Evolutionary conservation across 64 coral and sea anemone species (phyloP).

Genomic region (Montipora cactus): DNA sequence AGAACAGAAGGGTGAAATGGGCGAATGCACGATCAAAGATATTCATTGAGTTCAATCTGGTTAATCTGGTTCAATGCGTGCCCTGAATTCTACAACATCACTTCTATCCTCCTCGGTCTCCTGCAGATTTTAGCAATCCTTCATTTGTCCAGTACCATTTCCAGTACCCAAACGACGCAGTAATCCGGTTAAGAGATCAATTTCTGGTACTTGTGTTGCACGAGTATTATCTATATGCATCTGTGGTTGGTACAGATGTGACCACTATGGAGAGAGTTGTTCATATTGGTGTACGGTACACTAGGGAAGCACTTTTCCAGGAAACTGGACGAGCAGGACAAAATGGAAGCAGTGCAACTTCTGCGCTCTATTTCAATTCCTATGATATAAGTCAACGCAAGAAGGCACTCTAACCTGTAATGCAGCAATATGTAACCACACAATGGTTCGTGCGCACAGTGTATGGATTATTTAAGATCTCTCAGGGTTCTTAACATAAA

Average conservation of each 20-base stretch:
- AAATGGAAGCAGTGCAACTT: conserved; percentile 34
- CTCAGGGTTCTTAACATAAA: no score
- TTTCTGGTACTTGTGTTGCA: conserved; percentile 10
- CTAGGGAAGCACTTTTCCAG: conserved; percentile 61
- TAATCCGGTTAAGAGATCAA: conserved; percentile 1
- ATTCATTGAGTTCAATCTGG: no score
- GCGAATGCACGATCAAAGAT: no score
- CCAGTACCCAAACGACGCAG: conserved; percentile 22
- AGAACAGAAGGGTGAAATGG: no score
- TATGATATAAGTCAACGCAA: conserved; percentile 59
- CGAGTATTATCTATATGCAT: conserved; percentile 51
- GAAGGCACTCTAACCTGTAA: not conserved
- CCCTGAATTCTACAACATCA: no score
- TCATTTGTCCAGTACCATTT: conserved; percentile 63
- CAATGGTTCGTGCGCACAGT: no score
- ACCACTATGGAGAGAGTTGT: conserved; percentile 27
- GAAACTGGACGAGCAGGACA: conserved; percentile 51
- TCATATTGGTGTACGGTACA: conserved; percentile 57
- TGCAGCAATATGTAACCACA: no score
- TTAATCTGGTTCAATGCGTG: no score
- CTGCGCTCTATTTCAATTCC: conserved; percentile 53
- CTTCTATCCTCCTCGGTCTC: conserved; percentile 20
- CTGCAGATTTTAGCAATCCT: conserved; percentile 13
- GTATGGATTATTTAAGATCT: no score
- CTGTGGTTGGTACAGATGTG: conserved; percentile 60